Evolutionary conservation across 2,113 vertebrate genomes (phyloP).

Genomic region (Rhinolophus ferrumequinum): DNA sequence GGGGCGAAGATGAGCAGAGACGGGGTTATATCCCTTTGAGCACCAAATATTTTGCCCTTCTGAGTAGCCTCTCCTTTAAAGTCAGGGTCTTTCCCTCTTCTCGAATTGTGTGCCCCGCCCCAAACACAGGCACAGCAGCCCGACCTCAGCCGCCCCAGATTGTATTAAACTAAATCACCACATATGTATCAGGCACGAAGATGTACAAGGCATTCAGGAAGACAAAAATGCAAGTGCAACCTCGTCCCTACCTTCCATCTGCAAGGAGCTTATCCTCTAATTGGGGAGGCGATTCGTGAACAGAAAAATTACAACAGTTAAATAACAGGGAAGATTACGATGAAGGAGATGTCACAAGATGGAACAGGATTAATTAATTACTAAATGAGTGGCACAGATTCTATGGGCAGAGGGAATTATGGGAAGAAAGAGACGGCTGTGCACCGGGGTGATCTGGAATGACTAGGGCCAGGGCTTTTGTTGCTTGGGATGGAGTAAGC

Average conservation of each 20-base stretch:
- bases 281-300: not conserved
- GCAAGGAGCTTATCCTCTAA: not conserved
- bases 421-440: not conserved
- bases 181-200: not conserved
- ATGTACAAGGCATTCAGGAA: constrained; percentile 15
- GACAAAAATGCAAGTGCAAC: constrained; percentile 15
- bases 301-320: constrained; percentile 52
- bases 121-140: not conserved
- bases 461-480: not conserved
- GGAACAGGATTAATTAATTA: constrained; percentile 56
- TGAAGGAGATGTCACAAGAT: not conserved
- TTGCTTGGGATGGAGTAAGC: accelerated
- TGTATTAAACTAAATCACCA: not conserved
- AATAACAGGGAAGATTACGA: constrained; percentile 44
- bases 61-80: not conserved
- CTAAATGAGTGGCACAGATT: constrained; percentile 38
- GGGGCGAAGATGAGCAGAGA: not conserved
- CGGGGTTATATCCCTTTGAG: not conserved
- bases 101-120: not conserved
- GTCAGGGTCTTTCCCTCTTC: not conserved
- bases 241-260: not conserved
- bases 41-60: not conserved
- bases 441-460: not conserved
- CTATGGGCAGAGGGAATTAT: not conserved
- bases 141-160: not conserved